A percentile compares a stretch with the other conserved stretches of the same genome.
Evolutionary conservation across 2,888 invertebrate species (phyloP).

Genomic region (Agrilus mali): DNA sequence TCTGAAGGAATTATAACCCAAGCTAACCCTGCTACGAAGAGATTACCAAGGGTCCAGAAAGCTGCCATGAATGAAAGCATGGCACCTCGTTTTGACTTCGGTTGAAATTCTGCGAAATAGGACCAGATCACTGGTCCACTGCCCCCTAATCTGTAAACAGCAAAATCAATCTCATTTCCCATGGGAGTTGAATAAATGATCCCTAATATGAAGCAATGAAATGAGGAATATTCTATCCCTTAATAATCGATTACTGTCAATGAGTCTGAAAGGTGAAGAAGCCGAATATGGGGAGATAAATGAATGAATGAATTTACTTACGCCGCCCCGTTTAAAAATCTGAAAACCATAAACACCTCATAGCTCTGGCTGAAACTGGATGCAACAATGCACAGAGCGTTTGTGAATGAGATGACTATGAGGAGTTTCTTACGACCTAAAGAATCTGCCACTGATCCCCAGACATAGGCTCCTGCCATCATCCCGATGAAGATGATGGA

Average conservation of each 20-base stretch:
- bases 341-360: slow-evolving; percentile 78
- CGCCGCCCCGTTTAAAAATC: slow-evolving; percentile 90
- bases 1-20: slow-evolving; percentile 65
- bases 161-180: not conserved
- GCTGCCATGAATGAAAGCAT: slow-evolving; percentile 92
- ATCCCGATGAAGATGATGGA: slow-evolving; percentile 57
- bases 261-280: not conserved
- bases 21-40: slow-evolving; percentile 77
- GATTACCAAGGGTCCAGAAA: slow-evolving; percentile 89
- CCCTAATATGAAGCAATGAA: too few relatives aligned
- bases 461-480: slow-evolving; percentile 89
- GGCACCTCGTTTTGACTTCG: slow-evolving; percentile 77
- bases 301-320: slow-evolving; percentile 42
- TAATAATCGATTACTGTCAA: too few relatives aligned
- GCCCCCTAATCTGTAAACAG: slow-evolving; percentile 59
- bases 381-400: slow-evolving; percentile 78
- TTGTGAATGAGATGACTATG: slow-evolving; percentile 80
- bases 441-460: slow-evolving; percentile 86
- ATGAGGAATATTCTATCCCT: too few relatives aligned
- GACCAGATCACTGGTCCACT: slow-evolving; percentile 92
- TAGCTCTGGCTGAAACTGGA: slow-evolving; percentile 84
- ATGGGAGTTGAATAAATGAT: too few relatives aligned
- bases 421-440: slow-evolving; percentile 78
- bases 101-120: slow-evolving; percentile 90
- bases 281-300: not conserved